phyloP scores from a whole-genome alignment of 2,888 invertebrate genomes.

The Coelopa pilipes region DNA sequence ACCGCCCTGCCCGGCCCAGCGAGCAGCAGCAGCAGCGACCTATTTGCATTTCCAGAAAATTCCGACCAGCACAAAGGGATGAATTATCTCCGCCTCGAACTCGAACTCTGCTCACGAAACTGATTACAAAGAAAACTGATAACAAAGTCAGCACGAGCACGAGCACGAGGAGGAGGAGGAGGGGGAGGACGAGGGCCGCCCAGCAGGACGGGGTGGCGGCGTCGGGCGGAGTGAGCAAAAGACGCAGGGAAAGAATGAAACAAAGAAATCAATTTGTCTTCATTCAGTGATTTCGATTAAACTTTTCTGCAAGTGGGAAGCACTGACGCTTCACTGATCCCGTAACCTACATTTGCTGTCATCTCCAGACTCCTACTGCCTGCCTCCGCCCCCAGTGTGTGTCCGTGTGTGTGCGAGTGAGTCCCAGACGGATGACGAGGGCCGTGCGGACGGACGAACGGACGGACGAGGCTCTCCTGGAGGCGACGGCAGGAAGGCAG shows the following conservation, averaged over 20 bases:
- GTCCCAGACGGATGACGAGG: not conserved
- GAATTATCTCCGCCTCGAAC: not conserved
- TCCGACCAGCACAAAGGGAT: not conserved
- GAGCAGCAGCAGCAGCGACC: not conserved
- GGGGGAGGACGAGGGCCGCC: not conserved
- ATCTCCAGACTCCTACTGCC: conserved; percentile 13
- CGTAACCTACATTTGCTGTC: conserved; percentile 34
- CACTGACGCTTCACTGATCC: conserved; percentile 21
- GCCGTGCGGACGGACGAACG: not conserved
- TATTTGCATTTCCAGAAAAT: conserved; percentile 5
- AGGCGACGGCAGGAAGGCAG: not conserved
- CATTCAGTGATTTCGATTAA: conserved; percentile 61
- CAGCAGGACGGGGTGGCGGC: too few species aligned
- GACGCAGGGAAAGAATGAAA: not conserved
- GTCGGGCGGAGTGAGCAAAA: too few species aligned
- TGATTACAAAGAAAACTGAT: conserved; percentile 8
- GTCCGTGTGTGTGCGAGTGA: conserved; percentile 25
- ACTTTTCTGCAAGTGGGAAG: conserved; percentile 47
- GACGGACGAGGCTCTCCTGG: not conserved
- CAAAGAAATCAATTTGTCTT: conserved; percentile 57
- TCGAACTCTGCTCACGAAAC: not conserved
- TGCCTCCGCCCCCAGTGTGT: not conserved
- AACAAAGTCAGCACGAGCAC: not conserved
- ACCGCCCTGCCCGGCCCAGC: too few species aligned
- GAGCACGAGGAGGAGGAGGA: not conserved